Evolutionary conservation across 2,888 invertebrate species (phyloP).

Genomic region (Sphaeridia pumilis): DNA sequence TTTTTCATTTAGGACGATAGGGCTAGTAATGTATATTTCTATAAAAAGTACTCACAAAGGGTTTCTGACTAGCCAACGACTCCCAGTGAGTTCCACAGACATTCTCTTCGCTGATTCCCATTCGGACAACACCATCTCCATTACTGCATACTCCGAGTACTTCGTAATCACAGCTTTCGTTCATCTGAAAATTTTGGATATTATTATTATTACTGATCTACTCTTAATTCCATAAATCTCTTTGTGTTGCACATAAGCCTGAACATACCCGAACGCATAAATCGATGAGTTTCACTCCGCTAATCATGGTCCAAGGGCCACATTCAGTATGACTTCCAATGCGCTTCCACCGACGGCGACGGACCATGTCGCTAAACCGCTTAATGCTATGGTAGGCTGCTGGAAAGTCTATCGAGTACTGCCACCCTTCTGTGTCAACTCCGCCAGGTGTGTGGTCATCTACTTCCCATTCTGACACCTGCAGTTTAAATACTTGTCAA

Average conservation of each 20-base stretch:
- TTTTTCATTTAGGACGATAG: not conserved
- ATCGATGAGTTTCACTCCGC: conserved; percentile 72
- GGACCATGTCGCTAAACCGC: conserved; percentile 76
- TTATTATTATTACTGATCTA: not conserved
- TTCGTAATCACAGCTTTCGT: conserved; percentile 41
- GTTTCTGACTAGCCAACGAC: conserved; percentile 68
- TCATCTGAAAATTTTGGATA: conserved; percentile 20
- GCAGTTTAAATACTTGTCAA: not conserved
- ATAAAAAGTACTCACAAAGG: conserved; percentile 46
- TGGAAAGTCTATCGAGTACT: conserved; percentile 86
- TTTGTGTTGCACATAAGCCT: not conserved
- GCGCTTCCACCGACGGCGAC: conserved; percentile 70
- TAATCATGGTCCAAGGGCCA: conserved; percentile 79
- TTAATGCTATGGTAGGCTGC: conserved; percentile 73
- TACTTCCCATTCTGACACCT: conserved; percentile 81
- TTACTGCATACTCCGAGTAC: conserved; percentile 78
- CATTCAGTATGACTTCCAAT: conserved; percentile 68
- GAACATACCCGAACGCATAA: conserved; percentile 57
- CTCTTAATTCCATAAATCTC: no score
- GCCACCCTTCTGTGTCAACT: conserved; percentile 86
- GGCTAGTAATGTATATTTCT: not conserved
- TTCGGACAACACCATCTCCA: conserved; percentile 72
- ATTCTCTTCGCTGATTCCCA: conserved; percentile 59
- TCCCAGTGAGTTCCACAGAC: conserved; percentile 56
- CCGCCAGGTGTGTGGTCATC: conserved; percentile 83